Evolutionary conservation across 2,113 vertebrate genomes (phyloP), one percentile per base, ranked within the genome.

Genomic region (Neolamprologus sp.): DNA sequence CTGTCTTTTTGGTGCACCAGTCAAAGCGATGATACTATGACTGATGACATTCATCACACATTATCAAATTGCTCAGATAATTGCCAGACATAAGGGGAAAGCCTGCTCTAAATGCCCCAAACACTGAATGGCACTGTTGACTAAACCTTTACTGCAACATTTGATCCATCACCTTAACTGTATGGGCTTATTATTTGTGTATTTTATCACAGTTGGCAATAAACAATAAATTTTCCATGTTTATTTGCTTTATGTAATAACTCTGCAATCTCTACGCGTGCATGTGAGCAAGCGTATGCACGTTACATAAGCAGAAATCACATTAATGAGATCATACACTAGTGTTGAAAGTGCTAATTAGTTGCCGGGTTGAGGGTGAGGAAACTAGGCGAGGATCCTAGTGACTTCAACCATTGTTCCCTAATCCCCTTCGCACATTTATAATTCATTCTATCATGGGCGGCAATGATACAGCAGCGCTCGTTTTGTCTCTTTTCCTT

Each of bases 341-440:
- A 85, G 87, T 94, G 93, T 93, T 94, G 94, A 95, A 96, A 95
- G 93, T 95, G 95, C 94, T 96, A 96, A 96, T 96, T 96, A 95
- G 94, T 92, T 91, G 92, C 90, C 40, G 79, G 89, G 92, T 90
- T 92, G 88, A 93, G 94, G 92, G 88, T 92, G 94, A 94, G 90
- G 95, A 92, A 94, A 93, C 90, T 88, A 95, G 92, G 91, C 91
- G 80, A 94, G 89, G 94, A 95, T 96, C 92, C 92, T 86, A 81
- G 87, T 93, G 91, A 94, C 93, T 95, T 92, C 88, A 88, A 83
- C 94, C 86, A 93, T 94, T 94, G 94, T 95, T 89, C 95, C 94
- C 93, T 93, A 95, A 95, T 95, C 94, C 94, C 86, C 92, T 87
- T 83, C 91, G 89, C 92, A 90, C 91, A 96, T 96, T 96, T 94